phyloP scores from a whole-genome alignment of 2,888 invertebrate species.

The Acleris laterana region DNA sequence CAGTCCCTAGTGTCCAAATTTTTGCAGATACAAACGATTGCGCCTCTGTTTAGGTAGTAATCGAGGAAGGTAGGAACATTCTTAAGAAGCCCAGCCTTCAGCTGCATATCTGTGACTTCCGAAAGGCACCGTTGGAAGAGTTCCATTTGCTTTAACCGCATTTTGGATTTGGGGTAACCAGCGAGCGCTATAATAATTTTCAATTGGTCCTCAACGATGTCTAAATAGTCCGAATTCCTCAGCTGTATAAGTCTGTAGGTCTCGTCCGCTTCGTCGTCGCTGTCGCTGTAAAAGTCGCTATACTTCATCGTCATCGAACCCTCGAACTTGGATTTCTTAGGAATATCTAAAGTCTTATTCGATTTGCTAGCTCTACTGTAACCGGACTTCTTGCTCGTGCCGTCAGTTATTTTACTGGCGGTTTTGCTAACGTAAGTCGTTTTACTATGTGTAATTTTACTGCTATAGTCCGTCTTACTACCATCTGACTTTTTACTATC shows the following conservation, averaged over 20 bases:
- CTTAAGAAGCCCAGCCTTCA: conserved; percentile 65
- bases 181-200: conserved; percentile 69
- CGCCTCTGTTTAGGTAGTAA: conserved; percentile 73
- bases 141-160: conserved; percentile 68
- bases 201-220: conserved; percentile 66
- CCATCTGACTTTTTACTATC: conserved; percentile 41
- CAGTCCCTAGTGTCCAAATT: conserved; percentile 70
- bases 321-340: conserved; percentile 46
- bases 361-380: conserved; percentile 52
- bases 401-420: conserved; percentile 17
- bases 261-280: conserved; percentile 65
- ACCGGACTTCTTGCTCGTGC: conserved; percentile 21
- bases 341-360: conserved; percentile 34
- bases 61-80: conserved; percentile 67
- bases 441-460: conserved; percentile 49
- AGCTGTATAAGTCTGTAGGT: conserved; percentile 68
- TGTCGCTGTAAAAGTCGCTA: conserved; percentile 64
- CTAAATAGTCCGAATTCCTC: conserved; percentile 66
- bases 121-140: conserved; percentile 63
- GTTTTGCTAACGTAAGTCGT: conserved; percentile 45
- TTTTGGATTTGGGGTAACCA: conserved; percentile 72
- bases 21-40: conserved; percentile 73
- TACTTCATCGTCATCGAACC: conserved; percentile 62
- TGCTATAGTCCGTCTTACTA: conserved; percentile 47
- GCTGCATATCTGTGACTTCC: conserved; percentile 71